Base-by-base conservation (phyloP, 2,888 invertebrate genomes). In the Lochmaea capreae region DNA sequence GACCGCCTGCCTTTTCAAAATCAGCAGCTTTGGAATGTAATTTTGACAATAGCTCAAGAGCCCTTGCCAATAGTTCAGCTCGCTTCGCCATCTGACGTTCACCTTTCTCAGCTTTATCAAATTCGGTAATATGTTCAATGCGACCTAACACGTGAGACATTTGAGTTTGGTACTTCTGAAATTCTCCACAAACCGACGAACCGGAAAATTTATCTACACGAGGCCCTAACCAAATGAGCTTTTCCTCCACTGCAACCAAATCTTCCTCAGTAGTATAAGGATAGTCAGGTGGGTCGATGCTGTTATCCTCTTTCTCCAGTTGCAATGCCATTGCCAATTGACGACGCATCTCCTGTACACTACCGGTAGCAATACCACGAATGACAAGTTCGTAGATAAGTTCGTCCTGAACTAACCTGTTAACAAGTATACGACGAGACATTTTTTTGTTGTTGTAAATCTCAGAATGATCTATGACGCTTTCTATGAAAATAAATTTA, bases 351-450 rank as follows among this genome's bases (percentile, higher is more conserved):
- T 33, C 39, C n/a, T 11, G n/a, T 3, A 22, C 58, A 58, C 16
- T 58, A 58, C 58, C 58, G 12, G 11, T 58, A 58, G 58, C 11
- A 42, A 42, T 42, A 22, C 59, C 59, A 12, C 61, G 22, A 33
- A 61, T 39, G 12, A 12, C 39, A 12, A 33, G 39, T 39, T 61
- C 61, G 39, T 61, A 61, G n/a, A 12, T n/a, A 12, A 61, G 39
- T 61, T 61, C 61, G 39, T 61, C 61, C 16, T 33, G 61, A 33
- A 33, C 33, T 33, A 61, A 33, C 12, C 61, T 12, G 14, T 61
- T 33, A 33, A 61, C 39, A 14, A 33, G 39, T 39, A 61, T 33
- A 11, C 16, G 12, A 61, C 61, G 61, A 61, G 33, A 61, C 39
- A 61, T 14, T 8, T 61, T 42, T 42, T n/a, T n/a, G n/a, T n/a